These are phyloP conservation scores for Drosophila prostipennis DNA, from an alignment of 2,888 invertebrate species.

Conservation along the genomic window DNA sequence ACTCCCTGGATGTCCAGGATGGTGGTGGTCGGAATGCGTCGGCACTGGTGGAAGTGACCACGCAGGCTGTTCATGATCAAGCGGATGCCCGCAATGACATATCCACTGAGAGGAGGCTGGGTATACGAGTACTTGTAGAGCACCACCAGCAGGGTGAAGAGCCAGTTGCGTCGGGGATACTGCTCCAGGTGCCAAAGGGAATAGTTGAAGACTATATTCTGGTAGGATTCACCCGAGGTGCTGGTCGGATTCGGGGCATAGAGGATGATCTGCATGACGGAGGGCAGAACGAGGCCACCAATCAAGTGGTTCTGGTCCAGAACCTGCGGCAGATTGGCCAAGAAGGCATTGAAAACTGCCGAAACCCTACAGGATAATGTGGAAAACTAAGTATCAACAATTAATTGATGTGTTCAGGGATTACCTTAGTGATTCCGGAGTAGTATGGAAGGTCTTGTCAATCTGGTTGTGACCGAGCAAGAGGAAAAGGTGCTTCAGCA, in stretches of 20 bases:
- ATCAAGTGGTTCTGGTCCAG: conserved; percentile 98
- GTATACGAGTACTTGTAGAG: conserved; percentile 96
- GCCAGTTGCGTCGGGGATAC: conserved; percentile 95
- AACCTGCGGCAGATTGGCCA: conserved; percentile 96
- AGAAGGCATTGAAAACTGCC: conserved; percentile 97
- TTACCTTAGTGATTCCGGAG: conserved; percentile 93
- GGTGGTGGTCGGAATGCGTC: conserved; percentile 91
- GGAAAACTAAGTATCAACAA: too few species aligned
- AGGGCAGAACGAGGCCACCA: conserved; percentile 94
- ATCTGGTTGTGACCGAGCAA: conserved; percentile 96
- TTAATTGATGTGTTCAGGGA: background rate
- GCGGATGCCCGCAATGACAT: conserved; percentile 92
- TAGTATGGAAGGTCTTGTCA: conserved; percentile 95
- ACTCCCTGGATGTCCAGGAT: conserved; percentile 88
- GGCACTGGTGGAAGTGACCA: conserved; percentile 91
- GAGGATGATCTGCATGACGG: conserved; percentile 91
- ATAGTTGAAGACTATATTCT: conserved; percentile 87
- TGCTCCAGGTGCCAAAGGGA: conserved; percentile 95
- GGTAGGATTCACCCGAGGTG: conserved; percentile 86
- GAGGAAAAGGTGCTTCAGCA: conserved; percentile 95
- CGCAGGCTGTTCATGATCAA: conserved; percentile 95
- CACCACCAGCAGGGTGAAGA: conserved; percentile 95
- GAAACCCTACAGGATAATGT: conserved; percentile 88
- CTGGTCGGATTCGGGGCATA: conserved; percentile 92
- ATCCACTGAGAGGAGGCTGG: conserved; percentile 88